Base-by-base conservation (phyloP, 2,113 vertebrate genomes). In the Prochilodus magdalenae region DNA sequence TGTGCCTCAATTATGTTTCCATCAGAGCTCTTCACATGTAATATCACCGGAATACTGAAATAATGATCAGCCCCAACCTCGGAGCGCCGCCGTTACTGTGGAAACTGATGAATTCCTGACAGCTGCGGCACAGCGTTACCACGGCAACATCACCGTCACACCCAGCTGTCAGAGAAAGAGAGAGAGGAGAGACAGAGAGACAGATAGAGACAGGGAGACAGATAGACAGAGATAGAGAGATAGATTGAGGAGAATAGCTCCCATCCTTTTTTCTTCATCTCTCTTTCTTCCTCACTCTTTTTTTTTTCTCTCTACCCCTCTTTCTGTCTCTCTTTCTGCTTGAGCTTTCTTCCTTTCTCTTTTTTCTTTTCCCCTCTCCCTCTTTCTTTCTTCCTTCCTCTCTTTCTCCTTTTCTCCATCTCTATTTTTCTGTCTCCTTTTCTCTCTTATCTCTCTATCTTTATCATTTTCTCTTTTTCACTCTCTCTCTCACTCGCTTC, bases 51-150 rank as follows among this genome's bases (percentile, higher is more conserved):
- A 92, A 91, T 90, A 87, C 87, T 86, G 79, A 87, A 92, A 90
- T 91, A 89, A 92, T 89, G 84, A 87, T 92, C 86, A 88, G 75
- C 85, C 86, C 88, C 85, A 87, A 84, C 86, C 76, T 88, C 88
- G 87, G 87, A 87, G 88, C 88, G 83, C 84, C 87, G 79, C 82
- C 77, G 92, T 94, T 94, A 89, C 93, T 91, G 90, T 93, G 92
- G 93, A 92, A 93, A 93, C 93, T 91, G 91, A 91, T 89, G 88
- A 91, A 89, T 88, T 90, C 89, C 90, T 90, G 90, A 92, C 88
- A 92, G 92, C 88, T 93, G 90, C 87, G 85, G 88, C 87, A 90
- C 20, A 33, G 69, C 27, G 92, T 93, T 93, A 85, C 90, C 88
- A 87, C 91, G 91, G 88, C 90, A 87, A 94, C 92, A 67, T 74